Percentiles rank a stretch among this genome's conserved stretches.
phyloP scores from a whole-genome alignment of 2,888 invertebrate genomes.

The Leptinotarsa rubiginosa region DNA sequence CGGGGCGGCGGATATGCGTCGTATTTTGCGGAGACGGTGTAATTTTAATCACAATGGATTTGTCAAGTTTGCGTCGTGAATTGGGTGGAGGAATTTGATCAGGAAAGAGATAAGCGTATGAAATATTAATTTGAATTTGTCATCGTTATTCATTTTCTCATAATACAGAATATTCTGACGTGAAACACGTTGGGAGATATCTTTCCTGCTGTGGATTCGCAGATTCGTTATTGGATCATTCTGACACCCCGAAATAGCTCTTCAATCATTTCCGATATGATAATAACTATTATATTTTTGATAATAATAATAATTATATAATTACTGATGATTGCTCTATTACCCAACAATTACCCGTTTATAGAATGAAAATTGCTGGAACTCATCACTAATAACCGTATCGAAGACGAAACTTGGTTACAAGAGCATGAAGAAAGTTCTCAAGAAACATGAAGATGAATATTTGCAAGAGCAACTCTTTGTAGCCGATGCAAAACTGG shows the following conservation, averaged over 20 bases:
- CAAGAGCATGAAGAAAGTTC: slow-evolving; percentile 83
- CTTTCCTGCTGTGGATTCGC: neutral
- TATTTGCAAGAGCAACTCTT: slow-evolving; percentile 89
- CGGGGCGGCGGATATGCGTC: neutral
- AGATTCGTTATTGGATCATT: no score
- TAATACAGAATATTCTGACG: no score
- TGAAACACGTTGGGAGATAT: neutral
- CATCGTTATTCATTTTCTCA: neutral
- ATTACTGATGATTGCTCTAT: no score
- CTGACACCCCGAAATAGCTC: neutral
- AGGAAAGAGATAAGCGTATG: slow-evolving; percentile 1
- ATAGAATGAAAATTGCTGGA: no score
- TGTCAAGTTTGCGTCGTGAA: neutral
- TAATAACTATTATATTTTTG: no score
- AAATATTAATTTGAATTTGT: neutral
- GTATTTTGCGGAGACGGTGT: neutral
- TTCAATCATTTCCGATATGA: neutral
- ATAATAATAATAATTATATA: no score
- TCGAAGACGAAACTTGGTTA: no score
- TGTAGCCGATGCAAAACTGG: slow-evolving; percentile 96
- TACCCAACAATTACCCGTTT: no score
- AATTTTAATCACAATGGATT: slow-evolving; percentile 6
- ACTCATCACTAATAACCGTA: no score
- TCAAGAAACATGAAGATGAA: slow-evolving; percentile 85
- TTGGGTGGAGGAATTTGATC: neutral